Conservation (phyloP, 2,797 vertebrate species). For the Toxotes lorentzi region DNA sequence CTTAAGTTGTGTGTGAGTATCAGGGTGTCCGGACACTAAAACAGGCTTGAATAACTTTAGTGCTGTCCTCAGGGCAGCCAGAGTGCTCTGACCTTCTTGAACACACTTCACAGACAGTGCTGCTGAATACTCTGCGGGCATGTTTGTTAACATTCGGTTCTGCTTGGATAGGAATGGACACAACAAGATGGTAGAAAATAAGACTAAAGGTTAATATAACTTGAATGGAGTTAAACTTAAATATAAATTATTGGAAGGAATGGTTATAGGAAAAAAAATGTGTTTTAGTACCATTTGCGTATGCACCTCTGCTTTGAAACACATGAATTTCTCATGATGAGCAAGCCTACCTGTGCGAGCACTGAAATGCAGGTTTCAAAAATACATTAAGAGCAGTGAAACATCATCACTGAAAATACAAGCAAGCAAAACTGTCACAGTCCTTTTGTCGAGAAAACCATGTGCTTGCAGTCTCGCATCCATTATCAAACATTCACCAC, state of each 20-base stretch:
- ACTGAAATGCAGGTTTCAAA: constrained; percentile 41
- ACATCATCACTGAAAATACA: constrained; percentile 67
- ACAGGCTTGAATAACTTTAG: constrained; percentile 81
- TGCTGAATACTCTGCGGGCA: constrained; percentile 62
- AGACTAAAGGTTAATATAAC: constrained; percentile 44
- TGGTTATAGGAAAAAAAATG: constrained; percentile 16
- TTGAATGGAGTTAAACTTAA: constrained; percentile 7
- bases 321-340: constrained; percentile 59
- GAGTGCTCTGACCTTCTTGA: constrained; percentile 72
- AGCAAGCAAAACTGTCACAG: constrained; percentile 85
- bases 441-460: constrained; percentile 84
- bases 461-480: constrained; percentile 77
- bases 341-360: constrained; percentile 38
- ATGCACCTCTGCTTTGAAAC: not conserved
- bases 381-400: constrained; percentile 62
- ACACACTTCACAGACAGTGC: constrained; percentile 69
- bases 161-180: constrained; percentile 58
- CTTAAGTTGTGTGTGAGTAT: constrained; percentile 68
- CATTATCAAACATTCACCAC: constrained; percentile 75
- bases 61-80: constrained; percentile 81
- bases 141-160: constrained; percentile 73
- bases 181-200: constrained; percentile 45
- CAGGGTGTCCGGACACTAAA: constrained; percentile 78
- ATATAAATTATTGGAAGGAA: constrained; percentile 14
- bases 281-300: constrained; percentile 26